A percentile compares a stretch with the other conserved stretches of the same genome.
Conservation (phyloP, 2,113 vertebrate species). For the Psittacus erithacus region DNA sequence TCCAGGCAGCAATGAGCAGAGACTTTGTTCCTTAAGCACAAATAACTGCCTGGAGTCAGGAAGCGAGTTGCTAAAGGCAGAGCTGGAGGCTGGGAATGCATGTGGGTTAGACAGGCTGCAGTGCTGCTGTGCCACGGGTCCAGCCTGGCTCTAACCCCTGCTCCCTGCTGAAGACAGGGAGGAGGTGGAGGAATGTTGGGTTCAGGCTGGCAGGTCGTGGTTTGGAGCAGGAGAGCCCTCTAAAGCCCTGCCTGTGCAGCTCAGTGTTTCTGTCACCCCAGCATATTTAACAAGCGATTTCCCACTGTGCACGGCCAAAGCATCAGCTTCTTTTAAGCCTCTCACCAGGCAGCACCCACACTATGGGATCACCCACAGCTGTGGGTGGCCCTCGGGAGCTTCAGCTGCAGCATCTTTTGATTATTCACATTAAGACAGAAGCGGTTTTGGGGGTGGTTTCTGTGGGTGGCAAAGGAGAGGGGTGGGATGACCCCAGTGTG, state of each 20-base stretch:
- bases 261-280: background rate
- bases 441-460: accelerated
- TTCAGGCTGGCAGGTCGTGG: background rate
- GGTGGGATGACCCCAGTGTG: background rate
- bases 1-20: background rate
- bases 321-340: background rate
- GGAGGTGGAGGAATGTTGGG: background rate
- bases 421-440: too few species aligned
- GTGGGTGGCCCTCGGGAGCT: background rate
- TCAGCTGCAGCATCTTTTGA: background rate
- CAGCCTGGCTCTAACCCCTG: background rate
- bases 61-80: background rate
- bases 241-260: background rate
- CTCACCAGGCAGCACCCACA: background rate
- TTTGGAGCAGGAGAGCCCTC: background rate
- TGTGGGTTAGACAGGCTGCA: background rate
- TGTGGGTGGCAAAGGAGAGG: background rate
- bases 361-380: background rate
- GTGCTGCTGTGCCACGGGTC: background rate
- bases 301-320: accelerated
- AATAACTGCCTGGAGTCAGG: background rate
- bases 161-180: background rate
- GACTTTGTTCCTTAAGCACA: background rate
- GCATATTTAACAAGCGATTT: accelerated
- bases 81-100: background rate